Base-by-base conservation (phyloP, 2,888 invertebrate species). In the Heliothis peltigera region DNA sequence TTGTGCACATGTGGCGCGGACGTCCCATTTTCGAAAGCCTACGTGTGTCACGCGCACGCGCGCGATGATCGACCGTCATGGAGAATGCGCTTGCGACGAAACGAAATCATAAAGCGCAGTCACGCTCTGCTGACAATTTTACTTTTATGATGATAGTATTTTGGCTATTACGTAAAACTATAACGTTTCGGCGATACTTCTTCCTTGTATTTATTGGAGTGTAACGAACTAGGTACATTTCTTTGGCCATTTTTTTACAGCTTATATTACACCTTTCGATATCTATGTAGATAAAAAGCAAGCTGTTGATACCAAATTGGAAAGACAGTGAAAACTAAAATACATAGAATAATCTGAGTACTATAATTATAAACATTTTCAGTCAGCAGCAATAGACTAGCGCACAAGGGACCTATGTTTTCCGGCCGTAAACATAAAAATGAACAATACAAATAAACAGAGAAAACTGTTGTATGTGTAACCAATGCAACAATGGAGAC, bases 51-150 rank as follows among this genome's bases (percentile, higher is more conserved):
- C 81, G 88, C 81, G 86, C 87, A 81, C 81, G 87, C 87, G 86
- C 85, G 79, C 71, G 77, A 82, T 81, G 83, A 87, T 85, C 75
- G 78, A 66, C 81, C 81, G 89, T 87, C 86, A 91, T 82, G 91
- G 88, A 87, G 85, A 67, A 82, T 87, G 91, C 87, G 87, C 82
- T 86, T 76, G 87, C 90, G 87, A 69, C 87, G 87, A 87, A 85
- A 85, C 89, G 85, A 85, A 80, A 82, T 84, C 85, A 89, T 85
- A 89, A 89, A 87, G 84, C 86, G 85, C 81, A 79, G 83, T 86
- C 84, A 86, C 82, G 81, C 77, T 80, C 78, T 78, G 81, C 78
- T 80, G 70, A 71, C 75, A 64, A 77, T 77, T 87, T 88, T 75
- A 64, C 77, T 77, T 87, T 88, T 81, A 89, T 86, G 83, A 89